phyloP scores from a whole-genome alignment of 2,888 invertebrate genomes.

The Craniophora ligustri region DNA sequence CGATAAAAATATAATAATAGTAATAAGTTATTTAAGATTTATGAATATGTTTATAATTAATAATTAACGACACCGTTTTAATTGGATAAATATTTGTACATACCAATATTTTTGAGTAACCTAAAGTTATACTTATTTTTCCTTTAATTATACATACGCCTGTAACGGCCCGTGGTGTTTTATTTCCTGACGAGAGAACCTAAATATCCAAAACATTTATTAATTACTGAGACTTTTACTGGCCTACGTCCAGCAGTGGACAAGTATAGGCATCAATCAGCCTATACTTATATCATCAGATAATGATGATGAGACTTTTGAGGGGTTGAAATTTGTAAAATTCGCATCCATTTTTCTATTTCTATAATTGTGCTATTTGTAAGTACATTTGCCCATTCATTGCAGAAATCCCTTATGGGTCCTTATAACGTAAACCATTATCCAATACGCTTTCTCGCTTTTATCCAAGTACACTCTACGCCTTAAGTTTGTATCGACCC shows the following conservation, averaged over 20 bases:
- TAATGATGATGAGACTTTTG: constrained; percentile 14
- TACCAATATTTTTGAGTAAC: constrained; percentile 1
- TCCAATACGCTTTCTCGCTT: constrained; percentile 30
- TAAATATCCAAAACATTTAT: constrained; percentile 32
- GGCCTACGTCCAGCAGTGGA: too few relatives aligned
- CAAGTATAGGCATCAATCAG: too few relatives aligned
- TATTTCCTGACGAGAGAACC: constrained; percentile 11
- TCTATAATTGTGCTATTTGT: constrained; percentile 31
- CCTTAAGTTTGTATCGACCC: constrained; percentile 42
- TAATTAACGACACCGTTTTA: too few relatives aligned
- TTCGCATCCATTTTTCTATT: constrained; percentile 17
- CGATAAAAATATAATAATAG: too few relatives aligned
- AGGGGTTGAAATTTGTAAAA: constrained; percentile 17
- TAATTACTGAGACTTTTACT: constrained; percentile 22
- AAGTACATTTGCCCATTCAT: constrained; percentile 28
- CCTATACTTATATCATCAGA: too few relatives aligned
- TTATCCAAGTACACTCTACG: constrained; percentile 16
- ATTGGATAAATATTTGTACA: too few relatives aligned
- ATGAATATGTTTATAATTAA: too few relatives aligned
- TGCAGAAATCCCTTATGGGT: constrained; percentile 25
- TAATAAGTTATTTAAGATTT: too few relatives aligned
- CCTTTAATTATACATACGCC: constrained; percentile 3
- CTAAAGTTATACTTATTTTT: constrained; percentile 14
- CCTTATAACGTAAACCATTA: constrained; percentile 37
- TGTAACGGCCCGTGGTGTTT: constrained; percentile 6